Evolutionary conservation across 1,140 invertebrate genomes (phyloP), one percentile per base, ranked within the genome.

Genomic region (Tenebrio molitor): DNA sequence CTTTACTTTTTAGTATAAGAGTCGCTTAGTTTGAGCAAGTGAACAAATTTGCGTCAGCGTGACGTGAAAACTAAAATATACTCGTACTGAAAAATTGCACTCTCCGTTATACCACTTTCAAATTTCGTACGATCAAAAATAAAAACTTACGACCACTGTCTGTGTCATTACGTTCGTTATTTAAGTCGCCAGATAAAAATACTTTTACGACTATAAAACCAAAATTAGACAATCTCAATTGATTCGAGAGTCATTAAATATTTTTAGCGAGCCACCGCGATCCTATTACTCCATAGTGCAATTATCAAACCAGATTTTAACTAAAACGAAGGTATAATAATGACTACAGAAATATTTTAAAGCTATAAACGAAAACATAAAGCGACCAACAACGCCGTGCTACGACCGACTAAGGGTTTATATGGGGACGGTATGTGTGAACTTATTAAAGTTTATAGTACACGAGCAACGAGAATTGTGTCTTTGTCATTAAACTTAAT

Each of bases 181-280:
- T 58, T 25, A 21, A 58, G 12, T 15, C 23, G 12, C 23, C 25
- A 23, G 19, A 53, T 53, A 53, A 53, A 53, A 53, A 21, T 53
- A 53, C 16, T 58, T 58, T 58, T 58, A 58, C 21, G 50, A 58
- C 50, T 58, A 23, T 21, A 19, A 58, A 29, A 58, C 42, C 16
- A 6, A 19, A 39, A 41, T 41, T 41, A 10, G n/a, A 50, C 19
- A 50, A 58, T 46, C 42, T 46, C 42, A 58, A 58, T 14, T 29
- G 21, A 39, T 39, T 39, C 8, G 5, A 39, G 36, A n/a, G 36
- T 39, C 36, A 39, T 39, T 7, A 39, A 58, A 58, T 58, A 58
- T 58, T 58, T 58, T 58, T 58, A 58, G 50, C 17, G 7, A 33
- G 29, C 10, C 4, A 10, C 10, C 4, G 29, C 29, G 10, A 10